Conservation (phyloP, 2,113 vertebrate genomes). For the Chaetops frenatus region DNA sequence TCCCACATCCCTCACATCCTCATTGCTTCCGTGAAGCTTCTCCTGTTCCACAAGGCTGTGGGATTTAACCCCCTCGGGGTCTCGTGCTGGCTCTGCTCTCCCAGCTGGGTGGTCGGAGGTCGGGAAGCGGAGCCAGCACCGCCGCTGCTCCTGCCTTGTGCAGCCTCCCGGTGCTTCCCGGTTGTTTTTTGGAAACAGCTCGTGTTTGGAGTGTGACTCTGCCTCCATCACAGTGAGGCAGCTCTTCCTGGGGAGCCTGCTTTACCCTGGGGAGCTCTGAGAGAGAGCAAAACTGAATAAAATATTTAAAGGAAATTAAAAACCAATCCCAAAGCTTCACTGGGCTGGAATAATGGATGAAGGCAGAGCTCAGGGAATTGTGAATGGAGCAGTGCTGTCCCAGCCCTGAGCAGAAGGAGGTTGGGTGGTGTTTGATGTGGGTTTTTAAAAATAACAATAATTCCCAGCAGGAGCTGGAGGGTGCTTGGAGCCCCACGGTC, state of each 20-base stretch:
- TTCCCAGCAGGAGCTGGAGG: background rate
- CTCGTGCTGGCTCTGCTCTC: fast-evolving
- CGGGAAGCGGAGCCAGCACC: fast-evolving
- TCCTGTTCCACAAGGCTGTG: fast-evolving
- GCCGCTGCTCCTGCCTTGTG: background rate
- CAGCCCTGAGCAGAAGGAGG: background rate
- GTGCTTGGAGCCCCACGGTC: fast-evolving
- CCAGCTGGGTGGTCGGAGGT: fast-evolving
- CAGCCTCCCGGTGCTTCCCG: fast-evolving
- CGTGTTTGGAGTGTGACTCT: background rate
- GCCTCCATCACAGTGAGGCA: background rate
- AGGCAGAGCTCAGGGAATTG: background rate
- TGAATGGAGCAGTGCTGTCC: background rate
- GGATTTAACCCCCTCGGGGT: background rate
- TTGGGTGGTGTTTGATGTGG: background rate
- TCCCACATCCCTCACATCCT: background rate
- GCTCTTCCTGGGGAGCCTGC: background rate
- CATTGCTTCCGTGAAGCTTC: background rate
- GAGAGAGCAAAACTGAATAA: background rate
- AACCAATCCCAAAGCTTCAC: background rate
- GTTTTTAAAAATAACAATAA: background rate
- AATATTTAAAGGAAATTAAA: background rate
- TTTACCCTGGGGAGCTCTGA: background rate
- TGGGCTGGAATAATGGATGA: background rate
- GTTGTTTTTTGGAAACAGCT: background rate